Base-by-base conservation (phyloP, 2,113 vertebrate species). In the Pristiophorus japonicus region DNA sequence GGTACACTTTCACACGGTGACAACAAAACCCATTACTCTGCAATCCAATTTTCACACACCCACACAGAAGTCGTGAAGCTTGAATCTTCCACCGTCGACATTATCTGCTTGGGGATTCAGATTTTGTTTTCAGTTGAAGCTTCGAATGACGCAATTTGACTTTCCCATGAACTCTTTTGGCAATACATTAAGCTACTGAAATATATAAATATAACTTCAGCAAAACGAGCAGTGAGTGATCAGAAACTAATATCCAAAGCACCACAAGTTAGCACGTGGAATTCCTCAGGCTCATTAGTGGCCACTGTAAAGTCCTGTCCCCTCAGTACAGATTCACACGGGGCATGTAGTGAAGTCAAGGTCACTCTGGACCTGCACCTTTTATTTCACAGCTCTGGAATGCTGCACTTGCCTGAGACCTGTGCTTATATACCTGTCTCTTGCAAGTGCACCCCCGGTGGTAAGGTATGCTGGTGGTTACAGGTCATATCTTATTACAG, bases 21-120 rank as follows among this genome's bases (percentile, higher is more conserved):
- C 78, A 81, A 38, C 38, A 81, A 81, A 42, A 22, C 78, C 38
- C 12, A 81, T 42, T 22, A 81, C 38, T 45, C 78, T 42, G 78
- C 78, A 81, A 81, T 42, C 38, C 78, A 81, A 81, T 81, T 81
- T 81, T 81, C 78, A 42, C 78, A 45, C 78, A 81, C 78, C n/a
- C 78, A 45, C 38, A 81, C 73, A 78, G 34, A 78, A 78, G n/a
- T 11, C 78, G 4, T 45, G 38, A 81, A 42, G 4, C 78, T 81
- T 81, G 14, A 81, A 81, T 81, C 78, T 45, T 81, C 38, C 38
- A 45, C 78, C 38, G 0, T 7, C 38, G 38, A 16, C 1, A 7
- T 78, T 78, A 18, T 5, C 38, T 81, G 78, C 38, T 81, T 45
- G 1, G 38, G 38, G 18, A 81, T 42, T 81, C 18, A 38, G 75